Evolutionary conservation across 1,140 invertebrate species (phyloP), one percentile per base, ranked within the genome.

Genomic region (Leptinotarsa undecemlineata): DNA sequence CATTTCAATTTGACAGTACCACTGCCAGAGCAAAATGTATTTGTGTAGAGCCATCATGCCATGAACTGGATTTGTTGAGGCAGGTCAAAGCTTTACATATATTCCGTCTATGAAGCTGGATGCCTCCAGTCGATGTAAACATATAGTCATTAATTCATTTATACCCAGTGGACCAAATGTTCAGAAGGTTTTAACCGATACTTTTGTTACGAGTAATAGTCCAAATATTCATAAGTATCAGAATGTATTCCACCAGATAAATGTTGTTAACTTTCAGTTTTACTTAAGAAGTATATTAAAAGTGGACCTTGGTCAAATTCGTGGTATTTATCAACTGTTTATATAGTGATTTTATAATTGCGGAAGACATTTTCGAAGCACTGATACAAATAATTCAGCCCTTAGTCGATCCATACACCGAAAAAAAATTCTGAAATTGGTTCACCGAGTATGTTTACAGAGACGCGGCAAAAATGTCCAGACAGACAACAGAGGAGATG

Each of bases 1-100:
- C 66, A 73, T 74, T 72, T 68, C 47, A 69, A 69, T 47, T 68
- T 61, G 76, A 74, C 78, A 82, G 81, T 83, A 76, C 71, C 71
- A 81, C 77, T 82, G 81, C 81, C 81, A 78, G 78, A 82, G 80
- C 78, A 76, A 82, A 81, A 81, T 81, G 80, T 81, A 80, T 81
- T 79, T 80, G 82, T 83, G 82, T 83, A 76, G 78, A 81, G 79
- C 80, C 75, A 81, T 79, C 82, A 84, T 84, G 83, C 83, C 81
- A 76, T 82, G 80, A 80, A 82, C 71, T 80, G 76, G 73, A 82
- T 78, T 75, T 71, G 78, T 77, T 74, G 77, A 82, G 79, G 79
- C 80, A 76, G 74, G 76, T 80, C 70, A 80, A 84, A 84, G 82
- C 82, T 80, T 79, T 79, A 82, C 80, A 82, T 78, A 77, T 74